Conservation (phyloP, 2,113 vertebrate species). For the Lutjanus erythropterus region DNA sequence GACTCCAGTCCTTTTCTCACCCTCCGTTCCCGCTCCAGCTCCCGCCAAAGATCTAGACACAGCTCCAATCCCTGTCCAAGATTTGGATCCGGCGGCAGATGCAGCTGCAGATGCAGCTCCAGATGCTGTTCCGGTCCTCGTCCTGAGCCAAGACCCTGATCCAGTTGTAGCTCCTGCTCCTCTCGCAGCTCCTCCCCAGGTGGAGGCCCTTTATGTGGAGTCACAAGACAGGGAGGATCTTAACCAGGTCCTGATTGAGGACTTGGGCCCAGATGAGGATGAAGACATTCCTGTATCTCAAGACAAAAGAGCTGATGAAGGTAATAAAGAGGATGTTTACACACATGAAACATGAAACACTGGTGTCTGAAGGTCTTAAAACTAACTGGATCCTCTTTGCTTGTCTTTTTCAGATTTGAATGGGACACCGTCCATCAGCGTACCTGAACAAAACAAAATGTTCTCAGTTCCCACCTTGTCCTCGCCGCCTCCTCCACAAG, state of each 20-base stretch:
- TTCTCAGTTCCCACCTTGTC: constrained; percentile 60
- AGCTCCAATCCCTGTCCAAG: constrained; percentile 3
- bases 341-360: background rate
- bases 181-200: constrained; percentile 19
- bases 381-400: background rate
- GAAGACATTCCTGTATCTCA: constrained; percentile 59
- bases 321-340: constrained; percentile 10
- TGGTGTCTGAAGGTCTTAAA: background rate
- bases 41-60: constrained; percentile 3
- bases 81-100: background rate
- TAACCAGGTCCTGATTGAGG: constrained; percentile 78
- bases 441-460: constrained; percentile 65
- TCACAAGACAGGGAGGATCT: constrained; percentile 32
- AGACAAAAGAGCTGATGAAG: constrained; percentile 53
- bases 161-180: constrained; percentile 26
- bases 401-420: constrained; percentile 60
- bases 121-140: constrained; percentile 7
- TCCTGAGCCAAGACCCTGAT: constrained; percentile 17
- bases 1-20: constrained; percentile 9
- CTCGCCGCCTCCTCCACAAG: constrained; percentile 55
- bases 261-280: constrained; percentile 82
- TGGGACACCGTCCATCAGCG: constrained; percentile 35
- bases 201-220: constrained; percentile 49
- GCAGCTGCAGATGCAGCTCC: constrained; percentile 18
- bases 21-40: constrained; percentile 13